phyloP scores from a whole-genome alignment of 1,140 invertebrate genomes.

The Zaprionus vittiger region DNA sequence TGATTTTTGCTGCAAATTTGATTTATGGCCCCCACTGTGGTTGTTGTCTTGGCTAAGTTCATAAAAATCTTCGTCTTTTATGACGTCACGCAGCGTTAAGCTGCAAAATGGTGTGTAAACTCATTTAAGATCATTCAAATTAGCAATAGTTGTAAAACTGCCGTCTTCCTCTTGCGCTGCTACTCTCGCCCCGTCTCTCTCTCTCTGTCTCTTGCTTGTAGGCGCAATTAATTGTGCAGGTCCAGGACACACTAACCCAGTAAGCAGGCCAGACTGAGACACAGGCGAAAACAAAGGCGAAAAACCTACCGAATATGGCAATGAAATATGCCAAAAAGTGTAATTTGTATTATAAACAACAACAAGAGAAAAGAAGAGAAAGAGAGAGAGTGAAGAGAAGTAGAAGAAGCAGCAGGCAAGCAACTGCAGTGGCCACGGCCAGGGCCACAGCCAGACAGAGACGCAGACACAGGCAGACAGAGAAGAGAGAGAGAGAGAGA shows the following conservation, averaged over 20 bases:
- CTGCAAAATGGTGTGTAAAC: conserved; percentile 80
- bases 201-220: background rate
- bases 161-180: background rate
- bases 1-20: conserved; percentile 73
- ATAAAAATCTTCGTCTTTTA: conserved; percentile 41
- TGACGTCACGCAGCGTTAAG: conserved; percentile 67
- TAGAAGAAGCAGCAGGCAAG: background rate
- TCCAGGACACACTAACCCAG: conserved; percentile 50
- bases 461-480: conserved; percentile 11
- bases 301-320: conserved; percentile 46
- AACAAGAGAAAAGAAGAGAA: conserved; percentile 32
- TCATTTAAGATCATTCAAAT: conserved; percentile 71
- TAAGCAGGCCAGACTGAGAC: background rate
- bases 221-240: conserved; percentile 30
- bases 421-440: conserved; percentile 1
- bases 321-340: conserved; percentile 74
- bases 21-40: conserved; percentile 62
- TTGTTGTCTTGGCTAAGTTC: conserved; percentile 59
- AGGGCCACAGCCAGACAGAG: conserved; percentile 16
- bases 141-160: conserved; percentile 48
- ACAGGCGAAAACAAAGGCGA: background rate
- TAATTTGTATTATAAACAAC: conserved; percentile 71
- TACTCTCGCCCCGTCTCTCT: background rate
- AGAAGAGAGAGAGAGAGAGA: conserved; percentile 24
- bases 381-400: conserved; percentile 28